Percentiles rank a stretch among this genome's conserved stretches.
Evolutionary conservation across 2,797 vertebrate species (phyloP).

Genomic region (Intellagama lesueurii): DNA sequence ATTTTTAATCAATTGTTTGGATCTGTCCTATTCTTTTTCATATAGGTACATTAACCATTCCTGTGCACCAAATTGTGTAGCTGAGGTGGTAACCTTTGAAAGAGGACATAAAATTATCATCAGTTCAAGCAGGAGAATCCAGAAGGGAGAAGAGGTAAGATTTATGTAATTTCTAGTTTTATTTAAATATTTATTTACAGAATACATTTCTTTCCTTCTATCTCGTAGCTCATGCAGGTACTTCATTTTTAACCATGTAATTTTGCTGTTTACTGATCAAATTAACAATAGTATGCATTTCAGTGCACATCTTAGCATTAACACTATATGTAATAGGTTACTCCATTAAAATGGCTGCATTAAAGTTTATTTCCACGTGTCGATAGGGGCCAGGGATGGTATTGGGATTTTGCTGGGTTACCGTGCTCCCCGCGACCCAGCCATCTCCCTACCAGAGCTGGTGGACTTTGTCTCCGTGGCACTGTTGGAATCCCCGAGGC

Average conservation of each 20-base stretch:
- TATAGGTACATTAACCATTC: slow-evolving; percentile 97
- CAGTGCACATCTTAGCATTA: not conserved
- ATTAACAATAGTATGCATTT: not conserved
- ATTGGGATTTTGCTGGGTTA: too few species aligned
- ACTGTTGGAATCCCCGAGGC: too few species aligned
- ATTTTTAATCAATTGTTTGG: not conserved
- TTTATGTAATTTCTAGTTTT: rapidly evolving
- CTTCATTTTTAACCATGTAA: not conserved
- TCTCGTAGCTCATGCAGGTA: not conserved
- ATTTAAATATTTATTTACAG: not conserved
- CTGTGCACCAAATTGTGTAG: slow-evolving; percentile 95
- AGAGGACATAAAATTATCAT: slow-evolving; percentile 99
- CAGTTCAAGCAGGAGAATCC: slow-evolving; percentile 92
- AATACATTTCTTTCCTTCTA: not conserved
- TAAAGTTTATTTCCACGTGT: too few species aligned
- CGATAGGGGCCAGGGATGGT: too few species aligned
- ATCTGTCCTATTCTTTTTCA: not conserved
- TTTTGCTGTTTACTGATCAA: not conserved
- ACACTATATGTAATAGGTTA: too few species aligned
- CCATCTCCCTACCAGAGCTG: too few species aligned
- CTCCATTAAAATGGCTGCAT: not conserved
- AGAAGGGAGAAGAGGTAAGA: slow-evolving; percentile 96
- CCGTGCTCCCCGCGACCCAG: too few species aligned
- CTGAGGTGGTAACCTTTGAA: slow-evolving; percentile 97
- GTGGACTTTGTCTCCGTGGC: too few species aligned